Evolutionary conservation across 2,797 vertebrate species (phyloP).

Genomic region (Sebastes itinus): DNA sequence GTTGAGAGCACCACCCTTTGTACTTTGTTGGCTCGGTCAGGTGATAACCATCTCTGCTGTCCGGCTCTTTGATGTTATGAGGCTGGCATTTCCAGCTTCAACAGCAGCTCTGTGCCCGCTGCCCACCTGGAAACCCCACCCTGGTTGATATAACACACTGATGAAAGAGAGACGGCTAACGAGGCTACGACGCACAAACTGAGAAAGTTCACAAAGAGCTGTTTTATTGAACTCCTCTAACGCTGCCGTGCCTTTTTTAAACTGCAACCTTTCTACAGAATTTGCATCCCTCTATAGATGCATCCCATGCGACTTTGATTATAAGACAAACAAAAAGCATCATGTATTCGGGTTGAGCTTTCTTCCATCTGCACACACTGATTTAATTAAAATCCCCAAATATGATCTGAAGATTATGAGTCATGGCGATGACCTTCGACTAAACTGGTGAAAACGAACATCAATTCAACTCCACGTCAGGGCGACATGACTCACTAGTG

Average conservation of each 20-base stretch:
- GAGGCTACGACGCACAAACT: not conserved
- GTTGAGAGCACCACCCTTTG: constrained; percentile 37
- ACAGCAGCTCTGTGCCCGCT: not conserved
- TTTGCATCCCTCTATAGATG: constrained; percentile 4
- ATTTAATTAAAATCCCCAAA: constrained; percentile 57
- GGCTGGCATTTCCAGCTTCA: not conserved
- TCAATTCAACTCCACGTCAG: constrained; percentile 39
- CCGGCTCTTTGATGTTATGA: not conserved
- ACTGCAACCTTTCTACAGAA: not conserved
- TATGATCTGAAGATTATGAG: constrained; percentile 63
- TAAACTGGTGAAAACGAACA: constrained; percentile 50
- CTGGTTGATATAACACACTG: not conserved
- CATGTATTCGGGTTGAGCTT: constrained; percentile 13
- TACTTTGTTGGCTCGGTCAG: constrained; percentile 29
- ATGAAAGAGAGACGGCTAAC: not conserved
- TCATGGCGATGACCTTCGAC: constrained; percentile 55
- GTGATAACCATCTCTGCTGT: constrained; percentile 52
- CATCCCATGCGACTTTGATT: constrained; percentile 41
- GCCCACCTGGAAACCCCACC: constrained; percentile 25
- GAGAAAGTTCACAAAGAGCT: not conserved
- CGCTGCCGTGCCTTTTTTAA: not conserved
- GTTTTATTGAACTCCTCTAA: not conserved
- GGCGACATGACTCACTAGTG: constrained; percentile 53
- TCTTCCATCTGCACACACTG: constrained; percentile 52
- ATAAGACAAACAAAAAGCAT: constrained; percentile 51